A percentile compares a stretch with the other conserved stretches of the same genome.
Conservation (phyloP, 2,888 invertebrate species). For the Timema cristinae region DNA sequence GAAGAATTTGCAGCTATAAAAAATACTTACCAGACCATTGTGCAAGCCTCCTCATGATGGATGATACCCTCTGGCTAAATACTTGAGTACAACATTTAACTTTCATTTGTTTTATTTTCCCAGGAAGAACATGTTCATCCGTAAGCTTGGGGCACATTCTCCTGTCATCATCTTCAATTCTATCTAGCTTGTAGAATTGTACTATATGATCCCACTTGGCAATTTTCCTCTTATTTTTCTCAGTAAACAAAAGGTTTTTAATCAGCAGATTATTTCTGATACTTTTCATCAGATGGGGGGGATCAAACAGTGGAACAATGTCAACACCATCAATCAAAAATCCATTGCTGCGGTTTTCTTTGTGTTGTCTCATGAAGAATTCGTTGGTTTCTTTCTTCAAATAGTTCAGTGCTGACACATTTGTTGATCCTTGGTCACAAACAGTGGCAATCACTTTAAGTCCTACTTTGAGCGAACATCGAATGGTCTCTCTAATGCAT, state of each 20-base stretch:
- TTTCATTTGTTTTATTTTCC: slow-evolving; percentile 3
- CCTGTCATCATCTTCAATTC: neutral
- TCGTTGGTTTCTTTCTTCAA: neutral
- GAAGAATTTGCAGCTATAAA: too few species aligned
- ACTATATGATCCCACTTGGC: slow-evolving; percentile 2
- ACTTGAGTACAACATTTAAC: slow-evolving; percentile 1
- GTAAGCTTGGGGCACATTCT: slow-evolving; percentile 1
- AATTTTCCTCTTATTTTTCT: neutral
- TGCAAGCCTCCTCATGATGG: slow-evolving; percentile 1
- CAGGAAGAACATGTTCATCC: neutral
- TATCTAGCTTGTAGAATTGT: neutral
- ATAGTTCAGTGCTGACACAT: neutral
- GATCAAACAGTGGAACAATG: neutral
- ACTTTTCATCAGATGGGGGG: neutral
- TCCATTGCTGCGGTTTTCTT: neutral
- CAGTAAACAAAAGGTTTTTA: neutral
- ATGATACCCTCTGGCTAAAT: neutral
- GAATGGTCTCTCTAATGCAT: neutral
- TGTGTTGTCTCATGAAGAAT: neutral
- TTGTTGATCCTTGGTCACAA: slow-evolving; percentile 5
- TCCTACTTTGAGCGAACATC: neutral
- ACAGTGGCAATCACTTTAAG: neutral
- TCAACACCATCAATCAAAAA: slow-evolving; percentile 8
- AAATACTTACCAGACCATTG: slow-evolving; percentile 7
- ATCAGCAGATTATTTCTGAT: neutral